Evolutionary conservation across 30 jellyfish, hydroid and myxozoan species (phyloP).

Genomic region (Rhopilema esculentum): DNA sequence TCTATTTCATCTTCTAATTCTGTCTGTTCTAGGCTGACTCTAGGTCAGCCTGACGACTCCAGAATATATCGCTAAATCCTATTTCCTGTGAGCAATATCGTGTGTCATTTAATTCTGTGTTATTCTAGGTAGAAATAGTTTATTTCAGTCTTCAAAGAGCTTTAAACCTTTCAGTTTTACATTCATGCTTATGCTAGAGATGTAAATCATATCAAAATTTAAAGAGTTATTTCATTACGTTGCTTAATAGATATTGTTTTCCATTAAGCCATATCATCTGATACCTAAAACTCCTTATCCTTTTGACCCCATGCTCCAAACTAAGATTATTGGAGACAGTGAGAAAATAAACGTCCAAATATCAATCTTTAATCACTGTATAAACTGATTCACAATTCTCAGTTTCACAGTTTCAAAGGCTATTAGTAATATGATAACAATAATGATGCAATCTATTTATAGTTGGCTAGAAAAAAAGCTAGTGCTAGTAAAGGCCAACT

Average conservation of each 20-base stretch:
- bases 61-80: neutral
- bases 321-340: neutral
- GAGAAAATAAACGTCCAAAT: neutral
- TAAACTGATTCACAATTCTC: no score
- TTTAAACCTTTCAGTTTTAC: neutral
- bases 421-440: no score
- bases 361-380: no score
- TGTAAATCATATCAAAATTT: neutral
- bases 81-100: neutral
- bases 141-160: neutral
- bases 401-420: no score
- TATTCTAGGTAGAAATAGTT: neutral
- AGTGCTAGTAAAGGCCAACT: no score
- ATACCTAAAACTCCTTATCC: neutral
- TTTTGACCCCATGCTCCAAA: constrained; percentile 6
- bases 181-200: neutral
- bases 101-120: neutral
- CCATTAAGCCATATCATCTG: neutral
- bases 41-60: neutral
- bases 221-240: neutral
- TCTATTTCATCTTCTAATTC: no score
- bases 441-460: no score
- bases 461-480: no score
- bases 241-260: neutral
- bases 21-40: no score